Evolutionary conservation across 2,888 invertebrate species (phyloP).

Genomic region (Globia sparganii): DNA sequence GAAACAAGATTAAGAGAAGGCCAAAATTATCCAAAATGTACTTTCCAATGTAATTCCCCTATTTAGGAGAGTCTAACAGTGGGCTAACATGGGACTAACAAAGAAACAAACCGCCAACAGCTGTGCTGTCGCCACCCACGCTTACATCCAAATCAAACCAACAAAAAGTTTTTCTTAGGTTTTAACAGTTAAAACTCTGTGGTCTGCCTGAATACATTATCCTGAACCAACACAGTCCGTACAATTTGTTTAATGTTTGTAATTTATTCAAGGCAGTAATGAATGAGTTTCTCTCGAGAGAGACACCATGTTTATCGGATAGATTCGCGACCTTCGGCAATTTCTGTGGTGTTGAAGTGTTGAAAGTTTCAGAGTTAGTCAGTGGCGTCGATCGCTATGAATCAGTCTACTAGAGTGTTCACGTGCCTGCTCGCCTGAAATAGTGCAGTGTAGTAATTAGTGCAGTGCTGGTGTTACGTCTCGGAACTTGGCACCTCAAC

Average conservation of each 20-base stretch:
- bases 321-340: conserved; percentile 79
- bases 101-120: conserved; percentile 37
- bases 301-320: conserved; percentile 61
- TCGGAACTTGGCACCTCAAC: conserved; percentile 78
- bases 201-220: conserved; percentile 47
- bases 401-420: conserved; percentile 81
- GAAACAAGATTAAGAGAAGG: not conserved
- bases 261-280: conserved; percentile 61
- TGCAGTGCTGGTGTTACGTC: conserved; percentile 73
- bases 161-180: conserved; percentile 40
- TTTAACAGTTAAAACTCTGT: conserved; percentile 41
- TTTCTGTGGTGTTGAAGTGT: conserved; percentile 85
- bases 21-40: not conserved
- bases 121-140: conserved; percentile 30
- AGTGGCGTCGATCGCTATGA: conserved; percentile 80
- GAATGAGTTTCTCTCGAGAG: conserved; percentile 55
- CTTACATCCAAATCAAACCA: conserved; percentile 28
- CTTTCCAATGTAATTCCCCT: not conserved
- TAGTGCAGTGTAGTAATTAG: conserved; percentile 81
- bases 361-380: conserved; percentile 80
- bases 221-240: conserved; percentile 44
- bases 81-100: conserved; percentile 9
- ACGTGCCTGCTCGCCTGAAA: conserved; percentile 82
- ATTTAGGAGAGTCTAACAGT: conserved; percentile 9
- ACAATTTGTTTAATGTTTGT: conserved; percentile 48